A percentile compares a stretch with the other conserved stretches of the same genome.
These are phyloP conservation scores for Nothoprocta pentlandii DNA, from an alignment of 2,113 vertebrate species.

Conservation along the genomic window DNA sequence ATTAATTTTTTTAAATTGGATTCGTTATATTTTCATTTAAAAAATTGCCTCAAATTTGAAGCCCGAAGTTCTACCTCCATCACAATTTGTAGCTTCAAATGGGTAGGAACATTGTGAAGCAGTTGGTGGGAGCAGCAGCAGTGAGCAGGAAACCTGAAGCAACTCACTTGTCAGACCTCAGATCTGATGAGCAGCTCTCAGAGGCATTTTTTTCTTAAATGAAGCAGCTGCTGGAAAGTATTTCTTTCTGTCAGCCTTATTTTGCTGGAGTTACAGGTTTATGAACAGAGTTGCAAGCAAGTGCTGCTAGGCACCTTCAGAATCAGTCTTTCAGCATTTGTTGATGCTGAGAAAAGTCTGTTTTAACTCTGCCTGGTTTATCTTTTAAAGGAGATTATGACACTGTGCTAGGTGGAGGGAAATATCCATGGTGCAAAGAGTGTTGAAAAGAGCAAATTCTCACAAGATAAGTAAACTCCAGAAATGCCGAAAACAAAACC, in stretches of 20 bases:
- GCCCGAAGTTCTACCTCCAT: accelerated
- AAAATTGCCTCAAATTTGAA: neutral
- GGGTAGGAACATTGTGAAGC: neutral
- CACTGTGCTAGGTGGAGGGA: neutral
- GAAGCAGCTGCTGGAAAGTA: neutral
- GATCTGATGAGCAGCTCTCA: neutral
- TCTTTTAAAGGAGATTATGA: neutral
- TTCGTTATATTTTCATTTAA: neutral
- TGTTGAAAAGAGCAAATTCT: neutral
- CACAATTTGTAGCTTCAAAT: neutral
- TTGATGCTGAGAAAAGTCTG: neutral
- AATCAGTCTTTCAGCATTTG: neutral
- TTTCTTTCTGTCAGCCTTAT: neutral
- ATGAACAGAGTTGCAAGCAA: neutral
- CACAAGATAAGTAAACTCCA: neutral
- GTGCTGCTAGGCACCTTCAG: neutral
- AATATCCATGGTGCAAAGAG: neutral
- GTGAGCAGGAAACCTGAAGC: neutral
- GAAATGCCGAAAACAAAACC: neutral
- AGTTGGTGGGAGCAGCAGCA: neutral
- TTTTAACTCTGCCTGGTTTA: neutral
- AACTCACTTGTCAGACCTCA: neutral
- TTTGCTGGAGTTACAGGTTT: neutral
- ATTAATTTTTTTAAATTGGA: neutral
- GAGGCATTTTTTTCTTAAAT: neutral